Evolutionary conservation across 1,140 invertebrate genomes (phyloP), one percentile per base, ranked within the genome.

Genomic region (Drosophila micromelanica): DNA sequence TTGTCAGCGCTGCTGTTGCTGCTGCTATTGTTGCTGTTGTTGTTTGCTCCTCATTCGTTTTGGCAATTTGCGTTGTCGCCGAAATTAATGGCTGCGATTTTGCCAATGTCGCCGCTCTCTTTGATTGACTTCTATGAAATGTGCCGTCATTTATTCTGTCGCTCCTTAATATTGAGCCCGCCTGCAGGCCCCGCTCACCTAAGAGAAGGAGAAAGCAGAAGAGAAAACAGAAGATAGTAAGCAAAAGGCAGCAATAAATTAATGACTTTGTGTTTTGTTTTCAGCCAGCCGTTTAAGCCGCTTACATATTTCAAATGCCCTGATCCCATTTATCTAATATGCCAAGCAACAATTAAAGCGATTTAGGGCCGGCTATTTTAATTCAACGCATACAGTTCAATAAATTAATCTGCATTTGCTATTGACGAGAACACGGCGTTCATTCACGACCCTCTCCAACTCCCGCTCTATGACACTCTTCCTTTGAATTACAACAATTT

Each of bases 91-190:
- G 32, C 56, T 56, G 20, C 77, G 69, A 76, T 56, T 75, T 67
- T 56, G 67, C 35, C 55, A 60, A 48, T 73, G 73, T 69, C 71
- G 73, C 48, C 54, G 68, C 77, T 76, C 85, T 75, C 84, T 81
- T 89, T 89, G 84, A 89, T 89, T 89, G 84, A 89, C 84, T 89
- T 71, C 73, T 84, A 74, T 90, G 84, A 84, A 89, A 79, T 77
- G 84, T 68, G 61, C 45, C 51, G 62, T 76, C 84, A 89, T 89
- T 89, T 89, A 62, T 89, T 72, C 49, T 81, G 63, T 70, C 72
- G 76, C 79, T 82, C 67, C 77, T 84, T 80, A 80, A 89, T 89
- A 89, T 89, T 68, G 79, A 60, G 32, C 48, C 57, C 42, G 62
- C 17, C 40, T 35, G 17, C 40, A 55, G 15, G 17, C 23, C 13